Evolutionary conservation across 2,113 vertebrate genomes (phyloP).

Genomic region (Epinephelus moara): DNA sequence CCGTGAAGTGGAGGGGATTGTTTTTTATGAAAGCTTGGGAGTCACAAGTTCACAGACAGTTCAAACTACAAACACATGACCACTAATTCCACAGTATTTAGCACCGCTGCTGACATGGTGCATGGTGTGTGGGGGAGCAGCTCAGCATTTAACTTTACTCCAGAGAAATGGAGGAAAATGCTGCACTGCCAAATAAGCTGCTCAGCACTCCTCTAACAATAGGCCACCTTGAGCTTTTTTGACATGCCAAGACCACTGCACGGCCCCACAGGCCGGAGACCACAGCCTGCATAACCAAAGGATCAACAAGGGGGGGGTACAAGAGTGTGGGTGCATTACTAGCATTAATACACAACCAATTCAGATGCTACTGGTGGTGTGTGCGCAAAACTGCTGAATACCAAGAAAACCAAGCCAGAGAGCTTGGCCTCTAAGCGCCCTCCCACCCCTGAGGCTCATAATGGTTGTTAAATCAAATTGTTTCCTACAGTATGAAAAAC

Average conservation of each 20-base stretch:
- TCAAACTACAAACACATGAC: slow-evolving; percentile 37
- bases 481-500: slow-evolving; percentile 28
- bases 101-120: slow-evolving; percentile 20
- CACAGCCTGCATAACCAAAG: slow-evolving; percentile 19
- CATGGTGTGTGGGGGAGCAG: slow-evolving; percentile 2
- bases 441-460: slow-evolving; percentile 27
- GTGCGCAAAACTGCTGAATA: slow-evolving; percentile 34
- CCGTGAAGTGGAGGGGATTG: background rate
- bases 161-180: slow-evolving; percentile 28
- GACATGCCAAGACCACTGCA: slow-evolving; percentile 44
- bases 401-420: slow-evolving; percentile 18
- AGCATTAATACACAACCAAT: slow-evolving; percentile 8
- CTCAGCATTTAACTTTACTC: slow-evolving; percentile 30
- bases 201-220: slow-evolving; percentile 53
- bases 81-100: slow-evolving; percentile 49
- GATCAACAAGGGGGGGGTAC: slow-evolving; percentile 2
- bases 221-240: slow-evolving; percentile 56
- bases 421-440: slow-evolving; percentile 18
- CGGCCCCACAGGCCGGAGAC: slow-evolving; percentile 4
- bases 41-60: slow-evolving; percentile 45
- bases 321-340: background rate
- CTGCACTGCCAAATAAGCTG: slow-evolving; percentile 38
- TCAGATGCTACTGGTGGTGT: background rate
- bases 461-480: slow-evolving; percentile 40
- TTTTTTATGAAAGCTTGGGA: slow-evolving; percentile 6